phyloP scores from a whole-genome alignment of 2,113 vertebrate genomes.

The Heteronetta atricapilla region DNA sequence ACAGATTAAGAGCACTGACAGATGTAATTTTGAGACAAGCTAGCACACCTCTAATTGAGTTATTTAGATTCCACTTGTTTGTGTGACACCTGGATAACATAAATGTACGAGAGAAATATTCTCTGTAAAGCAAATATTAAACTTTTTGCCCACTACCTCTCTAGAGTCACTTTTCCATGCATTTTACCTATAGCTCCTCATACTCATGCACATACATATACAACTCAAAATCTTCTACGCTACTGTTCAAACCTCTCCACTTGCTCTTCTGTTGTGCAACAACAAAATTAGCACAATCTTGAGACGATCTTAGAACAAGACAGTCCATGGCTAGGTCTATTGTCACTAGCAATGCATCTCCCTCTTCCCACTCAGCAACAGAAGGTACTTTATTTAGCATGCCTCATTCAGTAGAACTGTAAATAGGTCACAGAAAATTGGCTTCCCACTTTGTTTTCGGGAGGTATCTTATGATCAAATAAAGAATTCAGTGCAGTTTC shows the following conservation, averaged over 20 bases:
- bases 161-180: neutral
- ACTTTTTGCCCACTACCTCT: neutral
- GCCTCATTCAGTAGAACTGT: neutral
- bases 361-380: slow-evolving; percentile 32
- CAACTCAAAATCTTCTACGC: neutral
- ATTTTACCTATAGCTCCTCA: neutral
- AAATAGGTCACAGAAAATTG: slow-evolving; percentile 49
- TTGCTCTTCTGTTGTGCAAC: neutral
- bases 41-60: neutral
- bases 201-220: neutral
- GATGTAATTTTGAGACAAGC: neutral
- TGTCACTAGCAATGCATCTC: neutral
- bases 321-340: neutral
- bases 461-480: slow-evolving; percentile 17
- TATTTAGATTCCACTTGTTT: neutral
- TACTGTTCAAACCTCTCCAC: neutral
- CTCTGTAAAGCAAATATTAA: neutral
- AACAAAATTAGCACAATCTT: neutral
- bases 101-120: neutral
- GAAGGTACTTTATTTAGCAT: slow-evolving; percentile 37
- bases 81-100: neutral
- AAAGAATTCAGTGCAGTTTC: slow-evolving; percentile 20
- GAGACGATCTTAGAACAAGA: neutral
- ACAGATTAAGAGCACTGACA: neutral
- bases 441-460: slow-evolving; percentile 19